Percentiles rank a stretch among this genome's conserved stretches.
phyloP scores from a whole-genome alignment of 2,797 vertebrate species.

The Ctenopoma multispine region DNA sequence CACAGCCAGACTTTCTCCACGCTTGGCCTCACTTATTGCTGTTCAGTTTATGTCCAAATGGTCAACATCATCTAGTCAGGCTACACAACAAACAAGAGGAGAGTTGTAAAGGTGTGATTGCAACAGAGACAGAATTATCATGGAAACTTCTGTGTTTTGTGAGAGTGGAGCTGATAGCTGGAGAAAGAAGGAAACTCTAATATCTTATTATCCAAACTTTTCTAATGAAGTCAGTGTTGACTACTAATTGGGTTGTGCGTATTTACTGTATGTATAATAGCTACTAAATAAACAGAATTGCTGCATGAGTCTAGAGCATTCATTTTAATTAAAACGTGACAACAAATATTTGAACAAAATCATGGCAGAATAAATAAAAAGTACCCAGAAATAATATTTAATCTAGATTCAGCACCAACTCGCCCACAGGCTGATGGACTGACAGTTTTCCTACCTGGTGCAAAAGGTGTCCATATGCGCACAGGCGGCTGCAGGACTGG shows the following conservation, averaged over 20 bases:
- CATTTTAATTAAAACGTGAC: constrained; percentile 16
- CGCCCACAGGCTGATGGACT: not conserved
- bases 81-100: constrained; percentile 44
- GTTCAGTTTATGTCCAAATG: constrained; percentile 42
- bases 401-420: constrained; percentile 2
- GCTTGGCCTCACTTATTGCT: constrained; percentile 9
- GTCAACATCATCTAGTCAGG: constrained; percentile 43
- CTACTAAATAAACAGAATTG: constrained; percentile 8
- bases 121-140: no score
- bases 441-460: constrained; percentile 7
- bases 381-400: constrained; percentile 3
- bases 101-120: constrained; percentile 41
- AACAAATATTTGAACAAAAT: constrained; percentile 20
- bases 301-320: constrained; percentile 9
- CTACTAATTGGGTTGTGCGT: constrained; percentile 7
- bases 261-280: constrained; percentile 5
- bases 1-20: no score
- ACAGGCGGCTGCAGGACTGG: not conserved
- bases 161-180: not conserved
- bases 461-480: constrained; percentile 1
- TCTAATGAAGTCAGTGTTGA: constrained; percentile 17
- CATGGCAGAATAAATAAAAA: constrained; percentile 13
- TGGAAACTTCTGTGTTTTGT: not conserved
- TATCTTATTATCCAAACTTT: constrained; percentile 7
- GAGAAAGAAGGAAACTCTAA: not conserved